Evolutionary conservation across 2,113 vertebrate genomes (phyloP).

Genomic region (Ciconia boyciana): DNA sequence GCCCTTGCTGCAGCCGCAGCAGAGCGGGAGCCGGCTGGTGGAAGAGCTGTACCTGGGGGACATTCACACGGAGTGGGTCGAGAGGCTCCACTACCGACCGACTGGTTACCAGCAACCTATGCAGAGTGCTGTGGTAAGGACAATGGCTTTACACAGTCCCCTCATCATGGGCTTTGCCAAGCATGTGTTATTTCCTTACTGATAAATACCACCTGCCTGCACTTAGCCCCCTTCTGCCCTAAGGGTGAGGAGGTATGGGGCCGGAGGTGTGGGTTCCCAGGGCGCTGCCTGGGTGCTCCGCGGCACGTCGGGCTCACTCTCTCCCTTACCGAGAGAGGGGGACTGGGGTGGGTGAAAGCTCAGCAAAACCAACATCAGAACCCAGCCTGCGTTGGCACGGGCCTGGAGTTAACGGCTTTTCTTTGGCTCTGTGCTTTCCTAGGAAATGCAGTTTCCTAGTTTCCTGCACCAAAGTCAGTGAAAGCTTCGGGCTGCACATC

Average conservation of each 20-base stretch:
- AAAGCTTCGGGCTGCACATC: not conserved
- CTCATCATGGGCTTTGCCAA: accelerated
- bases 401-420: not conserved
- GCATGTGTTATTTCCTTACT: accelerated
- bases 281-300: not conserved
- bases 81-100: conserved; percentile 83
- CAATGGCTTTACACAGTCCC: accelerated
- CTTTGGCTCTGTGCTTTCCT: not conserved
- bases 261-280: accelerated
- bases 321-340: not conserved
- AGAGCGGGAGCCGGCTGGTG: conserved; percentile 59
- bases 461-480: not conserved
- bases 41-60: conserved; percentile 89
- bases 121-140: conserved; percentile 87
- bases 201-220: accelerated
- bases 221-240: accelerated
- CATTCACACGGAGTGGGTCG: conserved; percentile 81
- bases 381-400: accelerated
- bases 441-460: not conserved
- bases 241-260: not conserved
- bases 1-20: conserved; percentile 22
- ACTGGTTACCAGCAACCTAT: conserved; percentile 87
- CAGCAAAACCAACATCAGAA: not conserved
- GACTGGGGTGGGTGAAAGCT: not conserved
- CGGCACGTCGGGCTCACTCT: not conserved